Conservation (phyloP, 2,888 invertebrate species). For the Drosophila mettleri region DNA sequence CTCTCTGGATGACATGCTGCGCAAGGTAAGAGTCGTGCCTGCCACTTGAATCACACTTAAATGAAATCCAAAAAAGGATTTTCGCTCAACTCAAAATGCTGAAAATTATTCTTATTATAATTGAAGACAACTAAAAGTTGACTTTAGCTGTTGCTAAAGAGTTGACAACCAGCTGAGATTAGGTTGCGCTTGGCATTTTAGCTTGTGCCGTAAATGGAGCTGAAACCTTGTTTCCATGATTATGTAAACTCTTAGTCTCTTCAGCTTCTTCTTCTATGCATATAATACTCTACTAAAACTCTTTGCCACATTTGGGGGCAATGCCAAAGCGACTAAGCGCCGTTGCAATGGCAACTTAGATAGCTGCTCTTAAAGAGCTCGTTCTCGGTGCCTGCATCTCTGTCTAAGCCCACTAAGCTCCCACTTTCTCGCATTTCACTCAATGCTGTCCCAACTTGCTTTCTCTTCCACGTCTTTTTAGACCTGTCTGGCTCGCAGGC, state of each 20-base stretch:
- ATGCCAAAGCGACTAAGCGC: slow-evolving; percentile 5
- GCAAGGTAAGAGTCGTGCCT: slow-evolving; percentile 88
- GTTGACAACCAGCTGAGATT: not conserved
- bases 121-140: not conserved
- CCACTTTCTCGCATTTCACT: slow-evolving; percentile 10
- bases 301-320: not conserved
- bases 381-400: not conserved
- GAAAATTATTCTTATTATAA: not conserved
- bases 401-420: no score
- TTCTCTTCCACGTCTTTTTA: slow-evolving; percentile 3
- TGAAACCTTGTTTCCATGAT: not conserved
- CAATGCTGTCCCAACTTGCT: slow-evolving; percentile 2
- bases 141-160: not conserved
- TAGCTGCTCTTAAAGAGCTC: not conserved
- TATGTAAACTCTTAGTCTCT: not conserved
- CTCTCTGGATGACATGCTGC: slow-evolving; percentile 91
- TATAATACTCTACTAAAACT: not conserved
- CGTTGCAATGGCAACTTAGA: not conserved
- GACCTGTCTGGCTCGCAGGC: slow-evolving; percentile 30
- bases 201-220: not conserved
- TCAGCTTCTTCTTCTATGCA: not conserved
- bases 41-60: not conserved
- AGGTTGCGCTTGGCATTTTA: not conserved
- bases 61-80: not conserved
- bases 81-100: no score